Base-by-base conservation (phyloP, 2,888 invertebrate species). In the Crossocerus cetratus region DNA sequence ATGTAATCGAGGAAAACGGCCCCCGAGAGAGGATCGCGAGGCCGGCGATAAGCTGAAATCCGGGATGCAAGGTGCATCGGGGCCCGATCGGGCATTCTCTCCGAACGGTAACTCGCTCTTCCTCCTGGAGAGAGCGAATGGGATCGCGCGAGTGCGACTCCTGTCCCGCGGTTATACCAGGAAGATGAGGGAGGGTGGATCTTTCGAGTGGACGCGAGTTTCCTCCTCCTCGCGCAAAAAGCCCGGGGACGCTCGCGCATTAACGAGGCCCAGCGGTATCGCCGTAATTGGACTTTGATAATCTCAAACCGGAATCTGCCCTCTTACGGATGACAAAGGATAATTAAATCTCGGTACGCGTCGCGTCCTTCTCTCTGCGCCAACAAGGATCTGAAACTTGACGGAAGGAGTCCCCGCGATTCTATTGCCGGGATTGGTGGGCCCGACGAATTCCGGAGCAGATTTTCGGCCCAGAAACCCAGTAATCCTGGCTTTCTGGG, bases 31-130 rank as follows among this genome's bases (percentile, higher is more conserved):
- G 32, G 11, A 32, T 32, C 0, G 32, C 32, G 11, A 32, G 32
- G 5, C 11, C 32, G 5, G 5, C 32, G 32, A 32, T 32, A 32
- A 32, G 5, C 32, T 32, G 32, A 32, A 32, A 32, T 32, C 32
- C 32, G 32, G 32, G 32, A 32, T 32, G 32, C 32, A 32, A 32
- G 32, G 5, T 32, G 32, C 32, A 32, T 32, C 32, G 32, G 8
- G 2, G 23, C 45, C 8, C 45, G n/a, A 5, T 53, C 43, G 67
- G 45, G 58, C 69, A 56, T 65, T 69, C 59, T 65, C 75, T 23
- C 49, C 58, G 63, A 65, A 69, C 65, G 62, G 68, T 72, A 62
- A 72, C 72, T 72, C 54, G 53, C 16, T 64, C 73, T 75, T 73
- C 69, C 75, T 69, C 16, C 59, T 75, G 56, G 62, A 58, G 54